Conservation (phyloP, 2,888 invertebrate genomes). For the Plebejus anna region DNA sequence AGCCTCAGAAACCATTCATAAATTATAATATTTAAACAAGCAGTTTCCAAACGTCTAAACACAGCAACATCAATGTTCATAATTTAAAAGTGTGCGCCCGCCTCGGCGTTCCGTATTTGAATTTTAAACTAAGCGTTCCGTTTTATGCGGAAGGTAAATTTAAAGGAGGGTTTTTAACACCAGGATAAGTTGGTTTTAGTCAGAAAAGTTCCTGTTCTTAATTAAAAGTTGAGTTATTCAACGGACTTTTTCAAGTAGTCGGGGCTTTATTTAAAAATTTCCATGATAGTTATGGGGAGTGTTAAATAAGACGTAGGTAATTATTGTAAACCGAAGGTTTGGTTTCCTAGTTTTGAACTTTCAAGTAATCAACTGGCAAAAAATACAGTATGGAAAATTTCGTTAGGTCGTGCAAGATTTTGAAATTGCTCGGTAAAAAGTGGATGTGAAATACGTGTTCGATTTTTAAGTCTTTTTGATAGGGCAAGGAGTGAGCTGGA, state of each 20-base stretch:
- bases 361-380: no score
- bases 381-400: no score
- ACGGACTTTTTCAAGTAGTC: conserved; percentile 30
- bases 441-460: no score
- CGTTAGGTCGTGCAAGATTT: no score
- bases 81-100: conserved; percentile 12
- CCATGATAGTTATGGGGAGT: conserved; percentile 28
- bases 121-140: conserved; percentile 74
- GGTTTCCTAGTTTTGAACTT: background rate
- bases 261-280: conserved; percentile 30
- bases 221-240: conserved; percentile 34
- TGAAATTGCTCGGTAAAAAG: no score
- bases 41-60: background rate
- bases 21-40: background rate
- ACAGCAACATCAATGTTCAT: background rate
- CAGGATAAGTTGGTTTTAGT: conserved; percentile 35
- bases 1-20: no score
- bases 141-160: conserved; percentile 66
- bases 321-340: background rate
- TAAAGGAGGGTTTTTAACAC: conserved; percentile 53
- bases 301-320: conserved; percentile 22
- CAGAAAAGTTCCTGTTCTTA: conserved; percentile 32
- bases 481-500: no score
- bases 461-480: no score
- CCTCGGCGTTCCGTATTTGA: conserved; percentile 56